Percentiles rank a stretch among this genome's conserved stretches.
Evolutionary conservation across 2,888 invertebrate genomes (phyloP).

Genomic region (Pinctada fucata): DNA sequence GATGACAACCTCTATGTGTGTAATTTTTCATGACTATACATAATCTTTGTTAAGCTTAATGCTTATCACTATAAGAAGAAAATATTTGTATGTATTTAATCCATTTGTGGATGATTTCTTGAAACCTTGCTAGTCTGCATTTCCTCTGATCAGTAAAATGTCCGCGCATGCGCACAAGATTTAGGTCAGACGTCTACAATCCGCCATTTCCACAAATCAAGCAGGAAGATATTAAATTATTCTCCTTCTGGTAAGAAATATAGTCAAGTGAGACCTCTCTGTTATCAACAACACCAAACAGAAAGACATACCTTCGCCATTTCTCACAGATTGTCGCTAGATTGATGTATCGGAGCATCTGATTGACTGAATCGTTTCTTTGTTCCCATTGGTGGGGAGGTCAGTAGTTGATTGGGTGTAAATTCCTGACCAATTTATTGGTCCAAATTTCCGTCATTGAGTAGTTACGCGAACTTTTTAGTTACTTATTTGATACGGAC

Average conservation of each 20-base stretch:
- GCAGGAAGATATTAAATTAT: neutral
- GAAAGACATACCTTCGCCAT: neutral
- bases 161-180: slow-evolving; percentile 32
- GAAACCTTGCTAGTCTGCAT: no score
- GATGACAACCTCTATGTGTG: no score
- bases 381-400: slow-evolving; percentile 72
- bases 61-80: no score
- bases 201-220: slow-evolving; percentile 36
- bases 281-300: no score
- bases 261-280: no score
- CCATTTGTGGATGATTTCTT: no score
- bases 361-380: slow-evolving; percentile 49
- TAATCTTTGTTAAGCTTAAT: no score
- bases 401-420: slow-evolving; percentile 68
- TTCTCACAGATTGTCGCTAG: neutral
- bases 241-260: neutral
- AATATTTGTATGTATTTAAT: no score
- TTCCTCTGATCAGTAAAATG: neutral
- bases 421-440: slow-evolving; percentile 71
- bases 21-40: no score
- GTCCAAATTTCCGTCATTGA: slow-evolving; percentile 55
- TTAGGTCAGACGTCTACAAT: slow-evolving; percentile 22
- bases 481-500: no score
- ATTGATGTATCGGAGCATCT: slow-evolving; percentile 30
- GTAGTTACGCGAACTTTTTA: no score